Base-by-base conservation (phyloP, 2,888 invertebrate genomes). In the Monochamus alternatus region DNA sequence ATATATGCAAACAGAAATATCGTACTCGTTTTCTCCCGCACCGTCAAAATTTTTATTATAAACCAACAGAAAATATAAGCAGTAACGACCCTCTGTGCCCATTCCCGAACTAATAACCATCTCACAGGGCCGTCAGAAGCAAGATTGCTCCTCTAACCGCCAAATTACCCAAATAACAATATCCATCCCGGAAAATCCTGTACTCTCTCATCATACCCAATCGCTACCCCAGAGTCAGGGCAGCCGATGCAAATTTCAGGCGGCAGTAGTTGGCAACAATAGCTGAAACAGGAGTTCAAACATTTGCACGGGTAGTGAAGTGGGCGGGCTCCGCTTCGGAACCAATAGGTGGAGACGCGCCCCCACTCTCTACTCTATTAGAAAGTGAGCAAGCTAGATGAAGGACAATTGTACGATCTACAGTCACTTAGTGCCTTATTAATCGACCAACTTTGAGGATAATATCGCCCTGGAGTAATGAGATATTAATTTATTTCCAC, bases 331-430 rank as follows among this genome's bases (percentile, higher is more conserved):
- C 73, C 74, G 80, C 81, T 82, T 82, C 83, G 79, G 78, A 80
- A 80, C 86, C 86, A 86, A 86, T 84, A 84, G 83, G 78, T 78
- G 77, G 77, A 75, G 75, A 75, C 74, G 72, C 73, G 73, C 80
- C 85, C 86, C 85, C 81, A 80, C 84, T 78, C 76, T 71, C 70
- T 72, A 78, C 69, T 65, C 73, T 78, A 75, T 79, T 72, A 74
- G 76, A 79, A 83, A 70, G 77, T 55, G 67, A 74, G 72, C 62
- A 71, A 66, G 64, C 75, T 73, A 73, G 71, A 70, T 72, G 66
- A 81, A 81, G 83, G 81, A 83, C 82, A 82, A 83, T 82, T 55
- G n/a, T 55, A 55, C n/a, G 80, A 82, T 73, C 64, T 14, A 14
- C 59, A 59, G 71, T 71, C 67, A 73, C 73, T 76, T 76, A 73